Evolutionary conservation across 2,888 invertebrate genomes (phyloP).

Genomic region (Stenoptilia bipunctidactyla): DNA sequence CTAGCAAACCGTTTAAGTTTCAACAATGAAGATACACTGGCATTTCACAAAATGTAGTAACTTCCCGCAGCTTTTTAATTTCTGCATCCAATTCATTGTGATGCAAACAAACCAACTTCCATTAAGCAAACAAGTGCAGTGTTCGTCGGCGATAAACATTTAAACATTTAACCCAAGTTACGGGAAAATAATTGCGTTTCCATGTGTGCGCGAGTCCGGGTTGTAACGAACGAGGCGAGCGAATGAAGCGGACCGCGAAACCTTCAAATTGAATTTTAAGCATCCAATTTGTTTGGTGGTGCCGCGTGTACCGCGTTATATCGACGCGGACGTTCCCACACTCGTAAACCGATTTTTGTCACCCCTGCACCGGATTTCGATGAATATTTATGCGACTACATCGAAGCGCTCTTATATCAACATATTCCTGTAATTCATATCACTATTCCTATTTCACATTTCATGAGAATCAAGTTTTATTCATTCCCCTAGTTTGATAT

Average conservation of each 20-base stretch:
- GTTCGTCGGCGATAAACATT: conserved; percentile 30
- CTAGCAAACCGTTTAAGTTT: not conserved
- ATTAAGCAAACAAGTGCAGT: conserved; percentile 22
- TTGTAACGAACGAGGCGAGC: conserved; percentile 55
- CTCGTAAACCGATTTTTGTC: conserved; percentile 57
- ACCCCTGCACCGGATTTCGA: conserved; percentile 35
- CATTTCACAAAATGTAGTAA: not conserved
- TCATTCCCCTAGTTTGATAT: not conserved
- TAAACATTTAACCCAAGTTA: conserved; percentile 34
- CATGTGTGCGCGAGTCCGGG: conserved; percentile 52
- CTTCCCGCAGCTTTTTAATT: conserved; percentile 1
- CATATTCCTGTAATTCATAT: conserved; percentile 2
- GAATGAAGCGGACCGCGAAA: conserved; percentile 67
- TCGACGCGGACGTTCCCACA: conserved; percentile 39
- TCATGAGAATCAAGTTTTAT: not conserved
- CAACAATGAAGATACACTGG: not conserved
- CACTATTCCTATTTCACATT: conserved; percentile 1
- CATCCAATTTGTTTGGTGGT: conserved; percentile 67
- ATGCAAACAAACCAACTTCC: conserved; percentile 23
- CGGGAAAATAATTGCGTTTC: conserved; percentile 53
- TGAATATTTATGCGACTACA: conserved; percentile 39
- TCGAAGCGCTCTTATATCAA: conserved; percentile 14
- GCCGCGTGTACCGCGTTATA: conserved; percentile 31
- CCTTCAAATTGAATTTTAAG: conserved; percentile 71
- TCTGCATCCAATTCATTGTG: conserved; percentile 10